Base-by-base conservation (phyloP, 2,888 invertebrate genomes). In the Drosophila mimetica region DNA sequence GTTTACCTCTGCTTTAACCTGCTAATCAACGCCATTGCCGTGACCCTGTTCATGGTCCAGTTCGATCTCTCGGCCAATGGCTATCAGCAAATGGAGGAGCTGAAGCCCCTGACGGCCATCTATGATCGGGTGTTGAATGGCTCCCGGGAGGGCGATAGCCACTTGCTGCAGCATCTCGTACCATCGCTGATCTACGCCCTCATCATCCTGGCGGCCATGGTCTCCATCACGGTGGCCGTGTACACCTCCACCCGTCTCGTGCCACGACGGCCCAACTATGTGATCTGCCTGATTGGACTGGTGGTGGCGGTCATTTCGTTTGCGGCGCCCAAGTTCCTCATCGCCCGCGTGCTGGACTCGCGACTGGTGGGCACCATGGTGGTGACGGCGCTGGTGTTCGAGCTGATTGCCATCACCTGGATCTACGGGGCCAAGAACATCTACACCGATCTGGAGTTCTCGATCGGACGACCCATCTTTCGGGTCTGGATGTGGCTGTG, bases 1-100 rank as follows among this genome's bases (percentile, higher is more conserved):
- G 90, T 92, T 9, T 92, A 92, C 51, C 79, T 92, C n/a, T 92
- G 91, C 76, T 92, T 92, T 54, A 92, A 92, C 82, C 73, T 92
- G 55, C 82, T 92, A 53, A 82, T 92, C 61, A 91, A 90, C 72
- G 91, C 91, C 36, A 89, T 92, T 30, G 89, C 91, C 20, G 91
- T 91, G n/a, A 91, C 91, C 5, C 75, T 91, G 34, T 92, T 91
- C 66, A 90, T 92, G 90, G 91, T 91, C 50, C 91, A 91, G 75
- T 91, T 90, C 34, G 90, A 91, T 76, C 74, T 82, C 47, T 85
- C 90, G 0, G 76, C 84, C 0, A 91, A 90, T 64, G 78, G 88
- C 20, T 84, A 75, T 6, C 73, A 76, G 60, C 67, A 83, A 14
- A 79, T 91, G 70, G 85, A 89, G 8, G 92, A 92, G 67, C 75